Evolutionary conservation across 2,113 vertebrate genomes (phyloP), one percentile per base, ranked within the genome.

Genomic region (Cyanocitta stelleri): DNA sequence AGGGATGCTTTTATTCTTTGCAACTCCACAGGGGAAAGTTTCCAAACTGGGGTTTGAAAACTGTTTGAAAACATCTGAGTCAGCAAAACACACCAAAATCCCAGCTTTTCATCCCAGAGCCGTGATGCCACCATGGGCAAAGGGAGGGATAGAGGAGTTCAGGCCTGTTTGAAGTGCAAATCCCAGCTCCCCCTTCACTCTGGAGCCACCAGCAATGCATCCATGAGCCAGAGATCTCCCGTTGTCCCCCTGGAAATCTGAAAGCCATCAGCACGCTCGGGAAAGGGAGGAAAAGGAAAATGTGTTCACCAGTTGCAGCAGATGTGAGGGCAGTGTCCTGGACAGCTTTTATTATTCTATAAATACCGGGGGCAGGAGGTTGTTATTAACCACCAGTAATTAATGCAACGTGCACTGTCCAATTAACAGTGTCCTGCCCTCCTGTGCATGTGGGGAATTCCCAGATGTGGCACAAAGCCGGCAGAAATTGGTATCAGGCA

Each of bases 341-440:
- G 93, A 89, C 88, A 91, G 82, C 92, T 95, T 89, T 93, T 85
- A 88, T 96, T 95, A 84, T 94, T 88, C 94, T 95, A 97, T 97
- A 95, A 98, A 97, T 97, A 97, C 87, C 77, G 26, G 92, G 92
- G 80, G 73, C 95, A 96, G 94, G 95, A 95, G 92, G 93, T 95
- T 96, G 62, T 85, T 97, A 94, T 91, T 97, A 97, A 90, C 93
- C 83, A 63, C 63, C 74, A 29, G 72, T 96, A 96, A 98, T 97
- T 97, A 97, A 97, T 93, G 58, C 97, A 97, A 96, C 3, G 18
- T 96, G 87, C 68, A n/a, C 56, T 78, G 91, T 61, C 96, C 94
- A 96, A 74, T 95, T 97, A 96, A 85, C 51, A 49, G 71, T 59
- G 7, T 62, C 89, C 66, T 76, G 80, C 72, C 95, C 85, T 88